Conservation (phyloP, 2,888 invertebrate species). For the Caenorhabditis sp. region DNA sequence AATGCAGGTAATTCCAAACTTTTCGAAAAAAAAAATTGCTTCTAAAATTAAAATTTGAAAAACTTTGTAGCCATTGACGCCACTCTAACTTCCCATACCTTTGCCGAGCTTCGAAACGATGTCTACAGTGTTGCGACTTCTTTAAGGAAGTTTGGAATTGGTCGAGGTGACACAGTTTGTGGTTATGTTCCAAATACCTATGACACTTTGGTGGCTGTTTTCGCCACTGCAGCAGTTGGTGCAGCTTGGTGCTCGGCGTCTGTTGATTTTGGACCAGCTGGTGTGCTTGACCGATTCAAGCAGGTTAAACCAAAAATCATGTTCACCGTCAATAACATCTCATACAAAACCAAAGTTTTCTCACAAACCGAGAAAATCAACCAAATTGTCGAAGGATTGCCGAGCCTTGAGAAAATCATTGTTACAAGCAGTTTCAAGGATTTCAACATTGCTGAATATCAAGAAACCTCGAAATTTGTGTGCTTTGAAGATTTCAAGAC, state of each 20-base stretch:
- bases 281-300: conserved; percentile 59
- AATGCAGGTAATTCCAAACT: conserved; percentile 37
- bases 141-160: conserved; percentile 48
- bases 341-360: conserved; percentile 75
- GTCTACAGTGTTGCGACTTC: conserved; percentile 56
- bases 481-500: conserved; percentile 41
- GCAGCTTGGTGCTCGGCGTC: conserved; percentile 76
- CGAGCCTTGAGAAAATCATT: conserved; percentile 58
- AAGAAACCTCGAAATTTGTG: conserved; percentile 34
- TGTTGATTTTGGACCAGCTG: conserved; percentile 75
- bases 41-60: neutral
- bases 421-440: conserved; percentile 47
- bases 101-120: conserved; percentile 53
- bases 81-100: conserved; percentile 41
- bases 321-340: conserved; percentile 75
- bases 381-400: conserved; percentile 71
- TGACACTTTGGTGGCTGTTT: conserved; percentile 75
- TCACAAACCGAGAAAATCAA: conserved; percentile 74
- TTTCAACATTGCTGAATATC: conserved; percentile 34
- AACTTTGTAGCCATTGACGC: conserved; percentile 31
- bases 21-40: conserved; percentile 3
- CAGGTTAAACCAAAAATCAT: conserved; percentile 75
- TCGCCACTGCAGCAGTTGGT: conserved; percentile 75
- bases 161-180: conserved; percentile 74
- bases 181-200: conserved; percentile 75